These are phyloP conservation scores for Otis tarda DNA, from an alignment of 2,113 vertebrate species.

Conservation along the genomic window DNA sequence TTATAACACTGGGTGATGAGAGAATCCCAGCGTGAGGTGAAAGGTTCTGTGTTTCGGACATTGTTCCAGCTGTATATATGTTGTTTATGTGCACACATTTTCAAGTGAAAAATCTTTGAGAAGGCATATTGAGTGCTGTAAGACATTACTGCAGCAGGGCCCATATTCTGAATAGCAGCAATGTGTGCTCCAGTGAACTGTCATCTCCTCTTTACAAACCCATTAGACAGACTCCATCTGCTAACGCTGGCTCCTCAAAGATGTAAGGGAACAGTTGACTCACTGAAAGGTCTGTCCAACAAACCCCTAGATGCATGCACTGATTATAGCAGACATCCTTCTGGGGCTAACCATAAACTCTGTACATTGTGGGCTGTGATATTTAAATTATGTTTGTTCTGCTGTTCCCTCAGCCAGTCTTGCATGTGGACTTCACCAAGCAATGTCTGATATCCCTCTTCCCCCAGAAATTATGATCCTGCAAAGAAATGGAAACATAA, in stretches of 20 bases:
- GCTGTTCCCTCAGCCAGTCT: not conserved
- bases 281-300: slow-evolving; percentile 7
- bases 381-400: not conserved
- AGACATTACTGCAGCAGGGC: not conserved
- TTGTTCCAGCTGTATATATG: not conserved
- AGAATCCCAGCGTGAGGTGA: slow-evolving; percentile 36
- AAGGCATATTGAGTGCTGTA: not conserved
- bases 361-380: not conserved
- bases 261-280: slow-evolving; percentile 4
- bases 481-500: not conserved
- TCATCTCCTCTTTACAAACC: slow-evolving; percentile 28
- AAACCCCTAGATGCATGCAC: not conserved
- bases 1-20: not conserved
- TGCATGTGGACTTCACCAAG: not conserved
- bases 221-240: slow-evolving; percentile 23
- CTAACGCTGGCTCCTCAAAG: slow-evolving; percentile 7
- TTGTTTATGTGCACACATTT: not conserved
- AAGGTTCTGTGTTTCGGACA: not conserved
- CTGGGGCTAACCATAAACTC: not conserved
- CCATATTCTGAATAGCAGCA: not conserved
- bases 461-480: not conserved
- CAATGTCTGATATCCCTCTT: not conserved
- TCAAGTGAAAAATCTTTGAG: not conserved
- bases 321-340: not conserved
- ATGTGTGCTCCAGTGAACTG: not conserved